Conservation (phyloP, 2,888 invertebrate genomes). For the Tubulanus polymorphus region DNA sequence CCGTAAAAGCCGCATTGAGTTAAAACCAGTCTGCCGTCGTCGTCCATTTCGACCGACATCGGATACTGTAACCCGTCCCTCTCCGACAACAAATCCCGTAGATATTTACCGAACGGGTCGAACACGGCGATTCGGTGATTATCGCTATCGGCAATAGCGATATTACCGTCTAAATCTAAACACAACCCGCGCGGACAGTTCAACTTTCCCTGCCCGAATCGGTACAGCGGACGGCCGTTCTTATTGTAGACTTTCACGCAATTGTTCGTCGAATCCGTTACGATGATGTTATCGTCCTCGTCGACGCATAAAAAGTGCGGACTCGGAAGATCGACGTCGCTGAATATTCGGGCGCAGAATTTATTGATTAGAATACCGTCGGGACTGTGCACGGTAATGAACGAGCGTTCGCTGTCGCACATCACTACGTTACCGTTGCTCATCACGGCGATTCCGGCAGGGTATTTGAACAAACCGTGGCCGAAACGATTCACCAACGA, state of each 20-base stretch:
- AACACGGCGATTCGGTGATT: conserved; percentile 17
- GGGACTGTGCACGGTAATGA: conserved; percentile 10
- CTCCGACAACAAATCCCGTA: conserved; percentile 11
- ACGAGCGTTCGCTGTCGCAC: conserved; percentile 17
- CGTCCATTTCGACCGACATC: conserved; percentile 14
- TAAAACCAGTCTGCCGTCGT: conserved; percentile 11
- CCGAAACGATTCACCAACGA: conserved; percentile 11
- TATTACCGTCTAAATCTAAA: conserved; percentile 19
- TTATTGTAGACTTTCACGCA: conserved; percentile 16
- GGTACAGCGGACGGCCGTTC: conserved; percentile 9
- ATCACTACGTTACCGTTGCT: conserved; percentile 16
- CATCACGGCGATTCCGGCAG: conserved; percentile 15
- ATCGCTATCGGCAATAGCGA: conserved; percentile 18
- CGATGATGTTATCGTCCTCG: conserved; percentile 18
- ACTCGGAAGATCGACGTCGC: conserved; percentile 10
- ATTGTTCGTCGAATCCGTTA: conserved; percentile 19
- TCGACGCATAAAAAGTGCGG: conserved; percentile 15
- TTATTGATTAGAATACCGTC: conserved; percentile 9
- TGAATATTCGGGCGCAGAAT: conserved; percentile 9
- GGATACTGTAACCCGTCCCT: conserved; percentile 16
- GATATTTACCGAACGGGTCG: conserved; percentile 17
- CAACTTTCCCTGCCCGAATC: conserved; percentile 11
- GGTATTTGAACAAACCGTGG: conserved; percentile 14
- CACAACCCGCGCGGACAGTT: conserved; percentile 16
- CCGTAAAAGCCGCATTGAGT: conserved; percentile 17